Evolutionary conservation across 2,888 invertebrate species (phyloP), one percentile per base, ranked within the genome.

Genomic region (Capitulum mitella): DNA sequence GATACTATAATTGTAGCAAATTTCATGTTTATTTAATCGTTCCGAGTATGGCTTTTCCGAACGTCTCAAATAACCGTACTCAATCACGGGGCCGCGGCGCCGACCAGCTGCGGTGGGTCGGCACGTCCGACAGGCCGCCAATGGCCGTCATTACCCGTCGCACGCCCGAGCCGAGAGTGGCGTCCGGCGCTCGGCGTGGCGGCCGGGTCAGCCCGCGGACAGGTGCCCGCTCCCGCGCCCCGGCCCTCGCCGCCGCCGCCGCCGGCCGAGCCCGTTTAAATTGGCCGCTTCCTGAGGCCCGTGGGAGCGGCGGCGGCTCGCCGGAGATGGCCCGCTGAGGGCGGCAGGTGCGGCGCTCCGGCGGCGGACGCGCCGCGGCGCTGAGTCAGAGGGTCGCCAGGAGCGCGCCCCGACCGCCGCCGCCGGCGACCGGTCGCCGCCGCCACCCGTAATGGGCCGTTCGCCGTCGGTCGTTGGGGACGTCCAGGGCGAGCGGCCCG

Each of bases 261-360:
- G 19, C 29, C 58, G 29, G 2, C n/a, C 54, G 58, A 29, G 29
- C 58, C 58, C 10, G 58, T 58, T 58, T 58, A 64, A 64, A 64
- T 64, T 64, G 64, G 64, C 34, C 64, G 64, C 64, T 64, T 64
- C 64, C 64, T 64, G 64, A 6, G 14, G 16, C 19, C 32, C 64
- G 64, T 64, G 64, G 64, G 64, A 64, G 34, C 64, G 64, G 19
- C 64, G 29, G 58, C n/a, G 58, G n/a, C 58, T n/a, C n/a, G 58
- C n/a, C 58, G n/a, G n/a, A n/a, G 58, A n/a, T 29, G 58, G n/a
- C n/a, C 19, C 0, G n/a, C 51, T 3, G 51, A 51, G 51, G n/a
- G 29, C 58, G 29, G 58, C 58, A 58, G 58, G 58, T 58, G 58
- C 58, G n/a, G 6, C 54, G 26, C 19, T 8, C 46, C n/a, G n/a